A percentile compares a stretch with the other conserved stretches of the same genome.
phyloP scores from a whole-genome alignment of 2,113 vertebrate genomes.

The Actinemys pallida region DNA sequence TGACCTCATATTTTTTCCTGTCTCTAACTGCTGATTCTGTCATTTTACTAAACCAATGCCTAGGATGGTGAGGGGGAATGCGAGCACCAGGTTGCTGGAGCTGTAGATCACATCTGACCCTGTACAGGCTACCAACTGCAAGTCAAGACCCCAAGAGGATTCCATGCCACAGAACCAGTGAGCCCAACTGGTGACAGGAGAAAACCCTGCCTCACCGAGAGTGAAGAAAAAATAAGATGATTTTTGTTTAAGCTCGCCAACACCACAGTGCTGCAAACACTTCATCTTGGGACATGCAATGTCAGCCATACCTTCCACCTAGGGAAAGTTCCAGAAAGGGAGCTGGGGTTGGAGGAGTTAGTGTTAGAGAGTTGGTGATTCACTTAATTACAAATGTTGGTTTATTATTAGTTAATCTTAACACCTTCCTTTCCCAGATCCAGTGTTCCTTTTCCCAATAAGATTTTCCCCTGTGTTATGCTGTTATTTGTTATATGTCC shows the following conservation, averaged over 20 bases:
- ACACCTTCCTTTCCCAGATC: not conserved
- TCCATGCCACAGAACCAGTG: not conserved
- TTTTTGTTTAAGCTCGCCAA: not conserved
- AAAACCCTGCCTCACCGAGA: not conserved
- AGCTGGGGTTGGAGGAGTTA: not conserved
- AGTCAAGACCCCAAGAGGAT: not conserved
- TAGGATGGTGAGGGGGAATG: slow-evolving; percentile 26
- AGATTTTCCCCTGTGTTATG: not conserved
- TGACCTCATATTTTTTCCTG: slow-evolving; percentile 38
- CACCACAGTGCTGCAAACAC: not conserved
- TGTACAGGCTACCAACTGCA: not conserved
- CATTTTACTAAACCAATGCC: slow-evolving; percentile 44
- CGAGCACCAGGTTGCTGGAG: not conserved
- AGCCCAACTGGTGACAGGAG: not conserved
- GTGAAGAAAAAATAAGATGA: not conserved
- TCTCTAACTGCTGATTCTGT: slow-evolving; percentile 50
- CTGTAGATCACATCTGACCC: slow-evolving; percentile 14
- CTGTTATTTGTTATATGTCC: not conserved
- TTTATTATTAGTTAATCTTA: not conserved
- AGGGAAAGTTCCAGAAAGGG: not conserved
- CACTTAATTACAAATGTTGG: not conserved
- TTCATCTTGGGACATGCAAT: not conserved
- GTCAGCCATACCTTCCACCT: not conserved
- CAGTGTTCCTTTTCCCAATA: not conserved
- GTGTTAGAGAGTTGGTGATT: not conserved